A percentile compares a stretch with the other conserved stretches of the same genome.
phyloP scores from a whole-genome alignment of 2,113 vertebrate species.

The Synodontis membranacea region DNA sequence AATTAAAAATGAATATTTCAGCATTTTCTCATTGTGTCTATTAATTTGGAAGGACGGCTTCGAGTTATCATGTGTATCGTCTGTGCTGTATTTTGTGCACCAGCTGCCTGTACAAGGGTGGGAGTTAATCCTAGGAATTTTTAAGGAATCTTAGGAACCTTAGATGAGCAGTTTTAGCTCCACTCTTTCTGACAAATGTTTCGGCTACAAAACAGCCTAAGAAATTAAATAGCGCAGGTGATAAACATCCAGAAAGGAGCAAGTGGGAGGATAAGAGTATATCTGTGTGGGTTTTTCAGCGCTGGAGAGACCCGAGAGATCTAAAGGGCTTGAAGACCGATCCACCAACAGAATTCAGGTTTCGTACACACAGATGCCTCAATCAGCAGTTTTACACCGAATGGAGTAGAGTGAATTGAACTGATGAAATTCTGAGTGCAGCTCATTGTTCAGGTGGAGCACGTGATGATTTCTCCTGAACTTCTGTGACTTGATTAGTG shows the following conservation, averaged over 20 bases:
- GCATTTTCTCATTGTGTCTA: background rate
- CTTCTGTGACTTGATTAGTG: background rate
- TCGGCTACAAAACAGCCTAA: background rate
- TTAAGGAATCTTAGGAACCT: background rate
- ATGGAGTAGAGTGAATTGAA: background rate
- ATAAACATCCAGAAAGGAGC: background rate
- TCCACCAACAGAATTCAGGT: background rate
- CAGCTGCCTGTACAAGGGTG: background rate
- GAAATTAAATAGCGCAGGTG: background rate
- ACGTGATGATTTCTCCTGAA: background rate
- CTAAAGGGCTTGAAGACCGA: background rate
- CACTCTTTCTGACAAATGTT: background rate
- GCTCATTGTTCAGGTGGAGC: background rate
- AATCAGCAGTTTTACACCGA: background rate
- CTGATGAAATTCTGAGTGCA: background rate
- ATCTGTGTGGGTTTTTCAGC: background rate
- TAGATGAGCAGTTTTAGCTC: background rate
- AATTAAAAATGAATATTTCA: background rate
- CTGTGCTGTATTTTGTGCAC: background rate
- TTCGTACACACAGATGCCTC: background rate
- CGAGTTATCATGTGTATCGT: background rate
- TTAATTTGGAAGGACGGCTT: background rate
- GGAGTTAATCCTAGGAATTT: background rate
- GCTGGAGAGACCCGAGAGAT: background rate
- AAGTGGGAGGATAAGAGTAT: background rate